phyloP scores from a whole-genome alignment of 2,888 invertebrate genomes.

The Sclerodermus sp. region DNA sequence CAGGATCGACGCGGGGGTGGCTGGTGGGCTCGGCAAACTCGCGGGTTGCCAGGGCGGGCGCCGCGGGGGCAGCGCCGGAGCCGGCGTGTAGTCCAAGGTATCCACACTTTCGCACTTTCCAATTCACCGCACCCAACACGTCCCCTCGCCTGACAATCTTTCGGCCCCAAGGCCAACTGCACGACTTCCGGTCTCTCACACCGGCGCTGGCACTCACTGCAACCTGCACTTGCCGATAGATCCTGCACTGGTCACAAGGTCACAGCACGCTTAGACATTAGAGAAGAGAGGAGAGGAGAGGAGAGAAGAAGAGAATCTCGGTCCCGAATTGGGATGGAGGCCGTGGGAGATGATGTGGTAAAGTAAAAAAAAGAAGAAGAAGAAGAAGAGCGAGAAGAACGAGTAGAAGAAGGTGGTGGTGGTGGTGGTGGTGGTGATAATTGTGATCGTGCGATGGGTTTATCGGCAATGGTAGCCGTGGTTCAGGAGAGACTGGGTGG shows the following conservation, averaged over 20 bases:
- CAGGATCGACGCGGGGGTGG: conserved; percentile 12
- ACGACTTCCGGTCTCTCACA: no score
- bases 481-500: no score
- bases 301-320: no score
- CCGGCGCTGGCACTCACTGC: conserved; percentile 6
- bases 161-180: conserved; percentile 12
- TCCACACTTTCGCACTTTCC: conserved; percentile 58
- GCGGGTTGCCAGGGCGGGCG: conserved; percentile 48
- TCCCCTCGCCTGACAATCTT: not conserved
- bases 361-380: no score
- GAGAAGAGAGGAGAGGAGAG: no score
- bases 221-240: conserved; percentile 1
- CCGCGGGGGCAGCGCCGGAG: conserved; percentile 60
- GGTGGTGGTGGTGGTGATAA: no score
- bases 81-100: conserved; percentile 59
- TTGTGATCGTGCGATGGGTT: no score
- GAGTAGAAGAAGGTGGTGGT: no score
- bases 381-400: no score
- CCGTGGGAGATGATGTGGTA: no score
- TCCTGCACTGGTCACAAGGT: conserved; percentile 15
- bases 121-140: conserved; percentile 31
- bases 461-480: no score
- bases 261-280: conserved; percentile 30
- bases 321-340: no score
- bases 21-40: conserved; percentile 12